Evolutionary conservation across 2,888 invertebrate genomes (phyloP), one percentile per base, ranked within the genome.

Genomic region (Nomada fabriciana): DNA sequence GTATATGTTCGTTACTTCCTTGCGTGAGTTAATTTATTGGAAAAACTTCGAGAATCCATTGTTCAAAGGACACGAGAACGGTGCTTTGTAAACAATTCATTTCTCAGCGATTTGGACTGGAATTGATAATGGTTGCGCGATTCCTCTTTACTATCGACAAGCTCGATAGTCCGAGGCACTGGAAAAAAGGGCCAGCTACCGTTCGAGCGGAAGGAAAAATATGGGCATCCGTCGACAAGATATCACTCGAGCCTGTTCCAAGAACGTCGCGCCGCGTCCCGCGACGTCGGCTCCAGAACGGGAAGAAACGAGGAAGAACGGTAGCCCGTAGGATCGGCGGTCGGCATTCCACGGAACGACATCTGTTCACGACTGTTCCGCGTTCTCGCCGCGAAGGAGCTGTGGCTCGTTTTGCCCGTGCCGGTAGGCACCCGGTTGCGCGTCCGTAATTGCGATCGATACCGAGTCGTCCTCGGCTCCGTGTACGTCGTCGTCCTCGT

Each of bases 291-390:
- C 59, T 75, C 73, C 76, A 84, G 81, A 84, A 87, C 76, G 82
- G 80, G 63, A 85, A 86, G 85, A 83, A 88, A 81, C 83, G 84
- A 83, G 83, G 87, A 87, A 88, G 86, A 85, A 88, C 79, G 75
- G 55, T 77, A 82, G 77, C 81, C 76, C 83, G 68, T 71, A 81
- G 79, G 84, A 83, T 76, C 80, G 76, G 70, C 80, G 53, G 80
- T 71, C 86, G 88, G 86, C 91, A 91, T 91, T 91, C 90, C 90
- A 69, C 67, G 87, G 88, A 87, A 90, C 89, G 91, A 91, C 92
- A 91, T 92, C 91, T 92, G 90, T 91, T 89, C 89, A 78, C 72
- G 83, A 83, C 88, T 90, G 90, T 93, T 93, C 92, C 92, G 92
- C 93, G 92, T 92, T 91, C 91, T 86, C 89, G 80, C 80, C 80